Base-by-base conservation (phyloP, 2,888 invertebrate species). In the Mimumesa dahlbomi region DNA sequence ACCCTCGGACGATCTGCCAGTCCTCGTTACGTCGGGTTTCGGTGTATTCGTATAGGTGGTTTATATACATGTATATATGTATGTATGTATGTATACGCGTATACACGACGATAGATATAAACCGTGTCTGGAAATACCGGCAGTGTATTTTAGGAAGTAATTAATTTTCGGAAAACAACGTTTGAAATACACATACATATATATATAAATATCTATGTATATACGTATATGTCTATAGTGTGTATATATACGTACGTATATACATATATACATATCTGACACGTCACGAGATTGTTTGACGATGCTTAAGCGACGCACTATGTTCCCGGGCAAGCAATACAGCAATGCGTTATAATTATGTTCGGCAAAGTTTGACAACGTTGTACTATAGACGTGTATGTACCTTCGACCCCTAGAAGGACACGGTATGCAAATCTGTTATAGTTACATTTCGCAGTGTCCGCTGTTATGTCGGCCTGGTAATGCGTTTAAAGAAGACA, bases 1-100 rank as follows among this genome's bases (percentile, higher is more conserved):
- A 49, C n/a, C 58, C 65, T 61, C 43, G 57, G 68, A 64, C 50
- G 52, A 72, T 61, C 56, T 21, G 25, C 43, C 64, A 22, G 46
- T 21, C 36, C 45, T 21, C 36, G 46, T 57, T 63, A 74, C 56
- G 61, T 69, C 57, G 65, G 72, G 63, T 42, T n/a, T 25, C 14
- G 22, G 19, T 34, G 14, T 63, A 49, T 63, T n/a, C n/a, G n/a
- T n/a, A n/a, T n/a, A n/a, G n/a, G n/a, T n/a, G n/a, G n/a, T n/a
- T n/a, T n/a, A n/a, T n/a, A n/a, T n/a, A n/a, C n/a, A n/a, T n/a
- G n/a, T n/a, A n/a, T n/a, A n/a, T n/a, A n/a, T n/a, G n/a, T n/a
- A n/a, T n/a, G n/a, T n/a, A n/a, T n/a, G n/a, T n/a, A n/a, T n/a
- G n/a, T n/a, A n/a, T n/a, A n/a, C 74, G 72, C 58, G 70, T 59